A percentile compares a stretch with the other conserved stretches of the same genome.
Conservation (phyloP, 2,888 invertebrate genomes). For the Catotricha subobsoleta region DNA sequence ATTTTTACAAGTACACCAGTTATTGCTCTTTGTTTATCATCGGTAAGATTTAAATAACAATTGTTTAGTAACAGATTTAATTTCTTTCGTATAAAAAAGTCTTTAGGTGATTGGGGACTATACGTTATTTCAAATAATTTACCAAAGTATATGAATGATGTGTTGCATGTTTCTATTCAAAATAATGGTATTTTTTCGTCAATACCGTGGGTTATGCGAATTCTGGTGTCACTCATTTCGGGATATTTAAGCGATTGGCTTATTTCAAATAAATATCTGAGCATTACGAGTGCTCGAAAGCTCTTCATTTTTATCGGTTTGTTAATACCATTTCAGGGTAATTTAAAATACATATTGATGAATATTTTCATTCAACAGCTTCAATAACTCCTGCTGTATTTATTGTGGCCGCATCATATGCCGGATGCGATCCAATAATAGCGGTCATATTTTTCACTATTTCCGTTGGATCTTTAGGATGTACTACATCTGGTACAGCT, state of each 20-base stretch:
- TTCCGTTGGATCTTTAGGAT: conserved; percentile 51
- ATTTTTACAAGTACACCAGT: conserved; percentile 3
- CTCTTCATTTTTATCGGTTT: conserved; percentile 24
- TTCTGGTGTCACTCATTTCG: conserved; percentile 40
- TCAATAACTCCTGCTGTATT: conserved; percentile 48
- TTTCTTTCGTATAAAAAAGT: conserved; percentile 4
- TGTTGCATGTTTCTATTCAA: conserved; percentile 44
- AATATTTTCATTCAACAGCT: conserved; percentile 27
- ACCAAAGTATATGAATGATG: conserved; percentile 50
- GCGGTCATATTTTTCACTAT: conserved; percentile 45
- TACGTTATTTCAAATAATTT: conserved; percentile 53
- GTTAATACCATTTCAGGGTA: not conserved
- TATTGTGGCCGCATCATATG: conserved; percentile 48
- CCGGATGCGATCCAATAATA: conserved; percentile 41
- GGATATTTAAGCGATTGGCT: conserved; percentile 43
- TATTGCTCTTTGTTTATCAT: not conserved
- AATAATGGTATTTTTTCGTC: conserved; percentile 43
- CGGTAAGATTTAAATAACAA: conserved; percentile 8
- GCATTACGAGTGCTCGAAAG: conserved; percentile 37
- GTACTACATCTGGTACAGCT: conserved; percentile 52
- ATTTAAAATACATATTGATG: not conserved
- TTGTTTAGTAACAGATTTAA: not conserved
- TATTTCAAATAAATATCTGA: conserved; percentile 33
- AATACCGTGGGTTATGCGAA: conserved; percentile 47
- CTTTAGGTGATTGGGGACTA: conserved; percentile 43